A percentile compares a stretch with the other conserved stretches of the same genome.
These are phyloP conservation scores for Syrmaticus mikado DNA, from an alignment of 2,113 vertebrate species.

Conservation along the genomic window DNA sequence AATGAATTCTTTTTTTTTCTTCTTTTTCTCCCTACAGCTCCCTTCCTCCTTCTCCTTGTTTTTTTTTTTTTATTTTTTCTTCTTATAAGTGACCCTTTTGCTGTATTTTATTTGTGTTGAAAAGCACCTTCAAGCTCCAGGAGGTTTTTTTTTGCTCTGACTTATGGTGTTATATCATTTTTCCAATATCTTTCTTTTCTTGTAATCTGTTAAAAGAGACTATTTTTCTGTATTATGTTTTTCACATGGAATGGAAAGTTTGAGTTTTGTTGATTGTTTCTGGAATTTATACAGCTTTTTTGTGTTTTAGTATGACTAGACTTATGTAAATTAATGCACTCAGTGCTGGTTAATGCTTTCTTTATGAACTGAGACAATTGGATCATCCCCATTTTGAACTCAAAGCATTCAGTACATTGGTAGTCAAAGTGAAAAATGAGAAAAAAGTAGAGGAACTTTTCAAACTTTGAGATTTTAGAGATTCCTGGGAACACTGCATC, in stretches of 20 bases:
- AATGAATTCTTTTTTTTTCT: not conserved
- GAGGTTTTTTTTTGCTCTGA: not conserved
- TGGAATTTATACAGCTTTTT: not conserved
- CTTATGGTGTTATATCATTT: slow-evolving; percentile 15
- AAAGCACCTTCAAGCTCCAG: slow-evolving; percentile 61
- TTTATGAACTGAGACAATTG: not conserved
- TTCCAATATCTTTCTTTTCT: not conserved
- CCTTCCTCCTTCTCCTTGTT: not conserved
- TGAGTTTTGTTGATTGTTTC: not conserved
- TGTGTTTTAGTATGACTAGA: not conserved
- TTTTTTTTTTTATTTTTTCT: not conserved
- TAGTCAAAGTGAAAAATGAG: not conserved
- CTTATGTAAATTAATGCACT: not conserved
- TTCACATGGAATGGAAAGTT: not conserved
- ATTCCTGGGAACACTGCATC: not conserved
- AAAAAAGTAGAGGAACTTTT: not conserved
- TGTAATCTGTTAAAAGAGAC: not conserved
- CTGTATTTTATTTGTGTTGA: slow-evolving; percentile 51
- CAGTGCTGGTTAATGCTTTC: not conserved
- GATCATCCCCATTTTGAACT: not conserved
- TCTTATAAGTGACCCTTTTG: not conserved
- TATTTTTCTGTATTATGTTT: not conserved
- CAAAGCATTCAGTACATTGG: not conserved
- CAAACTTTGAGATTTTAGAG: not conserved
- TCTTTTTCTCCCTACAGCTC: not conserved